Evolutionary conservation across 2,888 invertebrate species (phyloP).

Genomic region (Ommatoiulus sabulosus): DNA sequence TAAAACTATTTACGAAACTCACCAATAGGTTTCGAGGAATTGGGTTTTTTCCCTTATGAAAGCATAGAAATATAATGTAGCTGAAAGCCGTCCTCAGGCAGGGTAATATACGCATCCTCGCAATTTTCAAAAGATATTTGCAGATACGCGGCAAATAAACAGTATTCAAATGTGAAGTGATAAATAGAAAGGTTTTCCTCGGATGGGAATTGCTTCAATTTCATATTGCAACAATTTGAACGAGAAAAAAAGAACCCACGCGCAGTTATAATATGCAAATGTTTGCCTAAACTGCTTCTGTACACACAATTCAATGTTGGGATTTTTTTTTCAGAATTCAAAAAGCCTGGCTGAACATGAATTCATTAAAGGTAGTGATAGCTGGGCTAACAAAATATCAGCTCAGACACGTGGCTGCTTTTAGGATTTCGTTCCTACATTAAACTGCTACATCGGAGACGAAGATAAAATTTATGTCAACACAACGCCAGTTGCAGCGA

Average conservation of each 20-base stretch:
- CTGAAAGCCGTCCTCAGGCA: not conserved
- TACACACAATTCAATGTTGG: conserved; percentile 9
- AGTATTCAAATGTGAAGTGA: conserved; percentile 13
- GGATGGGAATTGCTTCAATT: not conserved
- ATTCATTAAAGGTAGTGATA: conserved; percentile 12
- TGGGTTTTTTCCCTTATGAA: too few relatives aligned
- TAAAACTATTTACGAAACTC: not conserved
- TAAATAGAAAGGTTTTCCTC: conserved; percentile 1
- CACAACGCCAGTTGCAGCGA: not conserved
- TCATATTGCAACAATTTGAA: not conserved
- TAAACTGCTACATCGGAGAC: not conserved
- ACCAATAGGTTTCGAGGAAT: not conserved
- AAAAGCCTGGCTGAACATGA: not conserved
- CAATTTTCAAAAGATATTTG: not conserved
- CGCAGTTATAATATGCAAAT: conserved; percentile 7
- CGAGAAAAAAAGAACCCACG: not conserved
- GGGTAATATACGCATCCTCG: not conserved
- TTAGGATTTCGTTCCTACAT: not conserved
- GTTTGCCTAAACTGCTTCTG: not conserved
- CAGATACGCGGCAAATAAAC: not conserved
- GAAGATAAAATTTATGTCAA: conserved; percentile 36
- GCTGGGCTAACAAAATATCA: not conserved
- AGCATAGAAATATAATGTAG: not conserved
- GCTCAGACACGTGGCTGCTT: not conserved
- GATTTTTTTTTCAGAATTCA: not conserved